Percentiles rank a stretch among this genome's conserved stretches.
These are phyloP conservation scores for Desoria tigrina DNA, from an alignment of 2,888 invertebrate genomes.

Conservation along the genomic window DNA sequence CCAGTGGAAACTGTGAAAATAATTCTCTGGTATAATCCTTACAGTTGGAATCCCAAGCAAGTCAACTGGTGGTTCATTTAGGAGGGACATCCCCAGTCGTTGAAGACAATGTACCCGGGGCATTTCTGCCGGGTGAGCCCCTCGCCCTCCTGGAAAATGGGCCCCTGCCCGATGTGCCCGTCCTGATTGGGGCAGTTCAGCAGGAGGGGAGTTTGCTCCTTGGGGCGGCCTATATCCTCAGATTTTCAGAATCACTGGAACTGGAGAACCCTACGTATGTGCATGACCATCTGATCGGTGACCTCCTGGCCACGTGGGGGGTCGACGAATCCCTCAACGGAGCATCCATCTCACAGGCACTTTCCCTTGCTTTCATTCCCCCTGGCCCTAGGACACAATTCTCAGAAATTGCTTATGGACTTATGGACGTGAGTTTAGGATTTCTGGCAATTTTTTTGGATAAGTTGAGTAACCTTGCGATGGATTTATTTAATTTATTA, in stretches of 20 bases:
- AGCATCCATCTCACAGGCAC: conserved; percentile 30
- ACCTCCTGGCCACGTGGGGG: conserved; percentile 31
- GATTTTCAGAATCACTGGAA: conserved; percentile 13
- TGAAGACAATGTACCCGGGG: conserved; percentile 41
- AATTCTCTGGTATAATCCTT: too few species aligned
- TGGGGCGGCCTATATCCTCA: conserved; percentile 31
- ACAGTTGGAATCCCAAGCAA: too few species aligned
- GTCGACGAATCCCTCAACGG: conserved; percentile 34
- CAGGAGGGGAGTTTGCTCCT: conserved; percentile 41
- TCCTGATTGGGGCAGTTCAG: conserved; percentile 40
- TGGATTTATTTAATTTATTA: not conserved
- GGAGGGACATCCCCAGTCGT: conserved; percentile 31
- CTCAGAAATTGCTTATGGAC: conserved; percentile 29
- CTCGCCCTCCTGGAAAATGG: conserved; percentile 31
- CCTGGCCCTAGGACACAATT: conserved; percentile 25
- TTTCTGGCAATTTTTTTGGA: too few species aligned
- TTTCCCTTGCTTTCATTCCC: conserved; percentile 27
- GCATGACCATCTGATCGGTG: conserved; percentile 26
- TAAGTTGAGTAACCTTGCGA: too few species aligned
- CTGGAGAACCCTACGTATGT: conserved; percentile 31
- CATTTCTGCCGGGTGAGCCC: conserved; percentile 38
- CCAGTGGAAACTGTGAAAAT: too few species aligned
- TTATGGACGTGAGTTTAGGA: conserved; percentile 42
- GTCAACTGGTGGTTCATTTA: conserved; percentile 21
- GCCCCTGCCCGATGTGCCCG: conserved; percentile 31